phyloP scores from a whole-genome alignment of 2,888 invertebrate genomes.

The Thymelicus sylvestris region DNA sequence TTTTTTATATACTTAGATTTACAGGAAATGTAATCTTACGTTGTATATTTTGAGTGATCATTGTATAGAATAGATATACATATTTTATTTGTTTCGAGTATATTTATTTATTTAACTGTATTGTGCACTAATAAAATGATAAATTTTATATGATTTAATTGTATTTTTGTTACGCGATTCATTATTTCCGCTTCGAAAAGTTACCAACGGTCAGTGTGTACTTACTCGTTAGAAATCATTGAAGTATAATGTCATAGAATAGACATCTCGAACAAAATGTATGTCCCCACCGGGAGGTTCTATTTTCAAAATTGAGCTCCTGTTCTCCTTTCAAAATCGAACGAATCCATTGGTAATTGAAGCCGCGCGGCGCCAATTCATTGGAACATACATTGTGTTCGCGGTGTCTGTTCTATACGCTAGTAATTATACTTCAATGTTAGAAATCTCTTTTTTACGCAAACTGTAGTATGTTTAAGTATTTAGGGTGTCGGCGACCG shows the following conservation, averaged over 20 bases:
- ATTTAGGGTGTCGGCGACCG: neutral
- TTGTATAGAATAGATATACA: conserved; percentile 15
- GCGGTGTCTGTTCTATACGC: no score
- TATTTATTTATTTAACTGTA: neutral
- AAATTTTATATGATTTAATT: conserved; percentile 27
- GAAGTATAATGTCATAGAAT: no score
- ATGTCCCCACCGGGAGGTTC: no score
- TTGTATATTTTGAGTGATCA: conserved; percentile 26
- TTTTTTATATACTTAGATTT: conserved; percentile 14
- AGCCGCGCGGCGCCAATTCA: no score
- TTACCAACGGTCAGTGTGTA: conserved; percentile 15
- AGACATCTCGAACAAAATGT: no score
- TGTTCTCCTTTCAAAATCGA: no score
- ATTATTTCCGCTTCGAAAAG: conserved; percentile 18
- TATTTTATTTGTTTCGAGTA: conserved; percentile 20
- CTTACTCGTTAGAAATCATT: no score
- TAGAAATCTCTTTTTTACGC: conserved; percentile 22
- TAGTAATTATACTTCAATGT: no score
- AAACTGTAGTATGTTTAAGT: conserved; percentile 10
- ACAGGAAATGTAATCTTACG: conserved; percentile 14
- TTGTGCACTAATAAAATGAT: no score
- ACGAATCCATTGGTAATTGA: no score
- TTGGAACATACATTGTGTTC: no score
- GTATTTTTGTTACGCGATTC: conserved; percentile 31
- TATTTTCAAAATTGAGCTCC: no score